Evolutionary conservation across 2,888 invertebrate genomes (phyloP).

Genomic region (Thecocarcelia acutangulata): DNA sequence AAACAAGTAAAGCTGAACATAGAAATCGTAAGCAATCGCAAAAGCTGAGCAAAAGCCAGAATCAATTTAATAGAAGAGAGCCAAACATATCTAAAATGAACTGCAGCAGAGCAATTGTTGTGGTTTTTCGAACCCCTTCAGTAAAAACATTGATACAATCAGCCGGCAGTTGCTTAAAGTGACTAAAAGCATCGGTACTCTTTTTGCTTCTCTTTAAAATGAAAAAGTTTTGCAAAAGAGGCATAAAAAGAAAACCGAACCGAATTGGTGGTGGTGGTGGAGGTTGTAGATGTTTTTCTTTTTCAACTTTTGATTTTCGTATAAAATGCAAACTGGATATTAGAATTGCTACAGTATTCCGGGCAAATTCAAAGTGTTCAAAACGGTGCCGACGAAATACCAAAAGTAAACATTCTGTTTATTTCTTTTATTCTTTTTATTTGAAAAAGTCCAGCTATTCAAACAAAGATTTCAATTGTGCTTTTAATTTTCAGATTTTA

Average conservation of each 20-base stretch:
- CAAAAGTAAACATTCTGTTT: slow-evolving; percentile 70
- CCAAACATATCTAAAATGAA: no score
- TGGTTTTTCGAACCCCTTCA: no score
- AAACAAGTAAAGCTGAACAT: neutral
- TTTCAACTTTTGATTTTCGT: slow-evolving; percentile 70
- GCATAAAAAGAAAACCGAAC: slow-evolving; percentile 13
- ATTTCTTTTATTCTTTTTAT: slow-evolving; percentile 11
- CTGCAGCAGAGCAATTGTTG: no score
- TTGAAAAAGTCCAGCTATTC: slow-evolving; percentile 18
- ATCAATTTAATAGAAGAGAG: slow-evolving; percentile 3
- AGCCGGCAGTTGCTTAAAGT: neutral
- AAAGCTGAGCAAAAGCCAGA: neutral
- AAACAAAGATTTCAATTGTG: slow-evolving; percentile 7
- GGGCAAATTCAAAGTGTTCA: slow-evolving; percentile 79
- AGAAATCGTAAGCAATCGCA: neutral
- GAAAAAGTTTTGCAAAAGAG: slow-evolving; percentile 11
- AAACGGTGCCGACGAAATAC: slow-evolving; percentile 77
- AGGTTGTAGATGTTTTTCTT: slow-evolving; percentile 27
- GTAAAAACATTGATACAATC: no score
- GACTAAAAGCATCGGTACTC: slow-evolving; percentile 16
- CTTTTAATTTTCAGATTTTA: slow-evolving; percentile 51
- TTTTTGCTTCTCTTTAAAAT: slow-evolving; percentile 6
- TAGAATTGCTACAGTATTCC: slow-evolving; percentile 81
- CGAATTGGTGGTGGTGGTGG: slow-evolving; percentile 15
- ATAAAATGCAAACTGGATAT: slow-evolving; percentile 80